phyloP scores from a whole-genome alignment of 2,113 vertebrate genomes.

The Sinocyclocheilus maitianheensis region DNA sequence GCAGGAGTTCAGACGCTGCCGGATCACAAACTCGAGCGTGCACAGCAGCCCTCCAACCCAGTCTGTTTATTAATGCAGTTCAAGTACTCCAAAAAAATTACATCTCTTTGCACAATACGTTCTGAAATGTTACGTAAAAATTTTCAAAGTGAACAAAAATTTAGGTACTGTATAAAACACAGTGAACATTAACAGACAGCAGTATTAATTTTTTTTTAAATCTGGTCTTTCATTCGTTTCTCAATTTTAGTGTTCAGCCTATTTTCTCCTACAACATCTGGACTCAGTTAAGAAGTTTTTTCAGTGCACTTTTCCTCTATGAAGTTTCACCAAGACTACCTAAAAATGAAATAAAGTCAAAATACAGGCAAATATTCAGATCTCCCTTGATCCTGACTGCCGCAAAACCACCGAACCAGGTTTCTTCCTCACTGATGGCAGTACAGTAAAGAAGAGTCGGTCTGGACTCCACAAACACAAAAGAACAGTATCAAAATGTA shows the following conservation, averaged over 20 bases:
- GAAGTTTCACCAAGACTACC: conserved; percentile 89
- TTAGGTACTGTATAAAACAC: conserved; percentile 99
- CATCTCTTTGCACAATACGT: conserved; percentile 99
- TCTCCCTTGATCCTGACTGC: conserved; percentile 85
- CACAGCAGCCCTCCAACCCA: conserved; percentile 77
- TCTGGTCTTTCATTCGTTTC: conserved; percentile 10
- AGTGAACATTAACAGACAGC: conserved; percentile 99
- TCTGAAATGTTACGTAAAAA: conserved; percentile 99
- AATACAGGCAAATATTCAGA: conserved; percentile 72
- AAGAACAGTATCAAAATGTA: conserved; percentile 73
- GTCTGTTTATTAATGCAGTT: conserved; percentile 99
- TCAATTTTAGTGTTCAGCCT: conserved; percentile 83
- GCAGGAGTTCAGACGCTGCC: conserved; percentile 79
- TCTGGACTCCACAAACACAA: conserved; percentile 61
- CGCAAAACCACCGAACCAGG: conserved; percentile 90
- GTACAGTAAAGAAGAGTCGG: neutral
- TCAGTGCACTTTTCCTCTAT: conserved; percentile 92
- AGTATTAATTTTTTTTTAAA: conserved; percentile 80
- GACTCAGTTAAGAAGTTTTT: conserved; percentile 86
- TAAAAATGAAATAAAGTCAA: conserved; percentile 68
- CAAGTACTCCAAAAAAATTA: conserved; percentile 83
- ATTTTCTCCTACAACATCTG: conserved; percentile 88
- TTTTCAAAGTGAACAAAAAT: conserved; percentile 97
- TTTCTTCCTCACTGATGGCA: conserved; percentile 73
- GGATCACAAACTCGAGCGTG: conserved; percentile 38